Conservation (phyloP, 2,888 invertebrate species). For the Itoplectis maculator region DNA sequence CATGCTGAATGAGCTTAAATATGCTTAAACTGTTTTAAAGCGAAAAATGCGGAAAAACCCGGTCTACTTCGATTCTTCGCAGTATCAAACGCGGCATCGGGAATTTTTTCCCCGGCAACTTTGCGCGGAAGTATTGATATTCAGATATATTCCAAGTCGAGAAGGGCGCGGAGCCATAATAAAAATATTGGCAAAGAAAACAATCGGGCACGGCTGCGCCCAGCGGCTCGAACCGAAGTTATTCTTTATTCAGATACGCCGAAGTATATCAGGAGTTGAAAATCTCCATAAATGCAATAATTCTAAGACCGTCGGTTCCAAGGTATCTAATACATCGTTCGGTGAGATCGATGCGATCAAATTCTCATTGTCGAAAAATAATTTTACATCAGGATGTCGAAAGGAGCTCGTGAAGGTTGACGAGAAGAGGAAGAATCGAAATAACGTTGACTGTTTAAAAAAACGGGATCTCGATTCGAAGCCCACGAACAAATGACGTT, state of each 20-base stretch:
- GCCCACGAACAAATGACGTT: constrained; percentile 7
- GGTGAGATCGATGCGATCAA: neutral
- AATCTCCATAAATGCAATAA: constrained; percentile 80
- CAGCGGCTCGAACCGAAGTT: constrained; percentile 72
- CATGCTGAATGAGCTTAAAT: too few relatives aligned
- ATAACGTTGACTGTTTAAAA: constrained; percentile 1
- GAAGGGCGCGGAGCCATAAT: constrained; percentile 71
- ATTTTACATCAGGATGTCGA: neutral
- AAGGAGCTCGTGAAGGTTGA: neutral
- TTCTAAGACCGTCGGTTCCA: constrained; percentile 67
- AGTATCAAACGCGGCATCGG: constrained; percentile 27
- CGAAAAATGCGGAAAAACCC: constrained; percentile 1
- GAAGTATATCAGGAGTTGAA: constrained; percentile 36
- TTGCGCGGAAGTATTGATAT: constrained; percentile 72
- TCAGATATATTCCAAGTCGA: constrained; percentile 81
- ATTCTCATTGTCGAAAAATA: neutral
- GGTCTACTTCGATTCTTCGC: constrained; percentile 6
- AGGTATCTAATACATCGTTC: constrained; percentile 48
- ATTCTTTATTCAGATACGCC: constrained; percentile 76
- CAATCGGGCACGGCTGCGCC: constrained; percentile 70
- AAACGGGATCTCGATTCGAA: constrained; percentile 11
- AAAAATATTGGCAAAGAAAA: constrained; percentile 83
- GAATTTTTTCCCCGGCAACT: constrained; percentile 58
- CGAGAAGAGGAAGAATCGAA: neutral
- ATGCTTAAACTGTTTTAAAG: neutral